phyloP scores from a whole-genome alignment of 2,797 vertebrate species.

The Heliangelus exortis region DNA sequence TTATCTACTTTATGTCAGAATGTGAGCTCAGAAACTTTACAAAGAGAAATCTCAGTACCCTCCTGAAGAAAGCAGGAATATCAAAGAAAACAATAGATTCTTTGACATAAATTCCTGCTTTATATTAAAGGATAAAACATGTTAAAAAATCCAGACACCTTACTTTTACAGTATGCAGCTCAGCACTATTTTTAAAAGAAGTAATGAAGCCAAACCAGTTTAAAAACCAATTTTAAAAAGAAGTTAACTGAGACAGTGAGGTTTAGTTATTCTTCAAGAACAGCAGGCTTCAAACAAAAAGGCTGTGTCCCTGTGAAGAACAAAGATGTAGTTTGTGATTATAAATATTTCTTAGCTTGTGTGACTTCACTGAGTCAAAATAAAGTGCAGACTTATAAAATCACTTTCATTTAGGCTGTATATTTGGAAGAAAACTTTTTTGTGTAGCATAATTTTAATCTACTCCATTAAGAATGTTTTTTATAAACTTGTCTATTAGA shows the following conservation, averaged over 20 bases:
- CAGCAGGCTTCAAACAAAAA: conserved; percentile 57
- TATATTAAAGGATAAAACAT: conserved; percentile 7
- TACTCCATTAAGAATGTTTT: conserved; percentile 21
- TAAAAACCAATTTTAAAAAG: neutral
- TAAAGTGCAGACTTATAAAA: conserved; percentile 49
- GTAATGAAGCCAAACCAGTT: conserved; percentile 1
- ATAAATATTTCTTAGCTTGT: conserved; percentile 58
- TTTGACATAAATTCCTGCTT: conserved; percentile 36
- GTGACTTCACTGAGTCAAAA: conserved; percentile 30
- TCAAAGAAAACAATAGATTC: conserved; percentile 7
- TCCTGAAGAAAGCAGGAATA: neutral
- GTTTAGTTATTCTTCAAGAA: conserved; percentile 51
- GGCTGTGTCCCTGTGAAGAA: conserved; percentile 15
- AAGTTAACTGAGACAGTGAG: conserved; percentile 37
- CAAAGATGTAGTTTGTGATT: conserved; percentile 42
- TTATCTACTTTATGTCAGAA: neutral
- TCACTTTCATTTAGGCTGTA: conserved; percentile 23
- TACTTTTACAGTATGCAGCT: neutral
- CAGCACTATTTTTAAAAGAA: conserved; percentile 12
- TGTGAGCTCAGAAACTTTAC: neutral
- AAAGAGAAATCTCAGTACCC: neutral
- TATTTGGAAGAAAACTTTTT: conserved; percentile 13
- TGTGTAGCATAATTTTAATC: conserved; percentile 13
- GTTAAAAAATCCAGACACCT: conserved; percentile 16
- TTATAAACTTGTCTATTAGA: conserved; percentile 12